A percentile compares a stretch with the other conserved stretches of the same genome.
These are phyloP conservation scores for Anas bahamensis DNA, from an alignment of 2,797 vertebrate genomes.

Conservation along the genomic window DNA sequence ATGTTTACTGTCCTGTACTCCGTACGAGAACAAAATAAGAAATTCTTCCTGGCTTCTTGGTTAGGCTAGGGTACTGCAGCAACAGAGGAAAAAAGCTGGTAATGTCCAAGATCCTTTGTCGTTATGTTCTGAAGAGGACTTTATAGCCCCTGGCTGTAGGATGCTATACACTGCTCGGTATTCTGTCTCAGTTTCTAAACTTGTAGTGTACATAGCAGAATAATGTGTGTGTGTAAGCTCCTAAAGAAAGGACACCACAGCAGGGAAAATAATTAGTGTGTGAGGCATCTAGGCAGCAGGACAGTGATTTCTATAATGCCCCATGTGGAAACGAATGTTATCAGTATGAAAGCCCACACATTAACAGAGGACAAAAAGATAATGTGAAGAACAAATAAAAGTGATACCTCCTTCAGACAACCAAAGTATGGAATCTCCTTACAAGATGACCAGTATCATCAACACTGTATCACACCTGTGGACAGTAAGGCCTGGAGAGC, in stretches of 20 bases:
- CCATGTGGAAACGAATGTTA: not conserved
- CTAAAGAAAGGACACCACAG: not conserved
- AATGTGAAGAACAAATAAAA: not conserved
- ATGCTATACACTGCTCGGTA: not conserved
- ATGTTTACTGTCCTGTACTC: not conserved
- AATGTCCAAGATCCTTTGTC: not conserved
- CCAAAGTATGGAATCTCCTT: not conserved
- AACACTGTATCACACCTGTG: not conserved
- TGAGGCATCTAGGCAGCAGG: not conserved
- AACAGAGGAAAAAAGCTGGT: not conserved
- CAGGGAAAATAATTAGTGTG: not conserved
- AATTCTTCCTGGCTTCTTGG: not conserved
- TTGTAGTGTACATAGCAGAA: not conserved
- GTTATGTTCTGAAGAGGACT: not conserved
- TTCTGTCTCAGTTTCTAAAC: not conserved
- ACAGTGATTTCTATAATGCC: not conserved
- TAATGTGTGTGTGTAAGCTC: not conserved
- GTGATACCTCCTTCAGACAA: not conserved
- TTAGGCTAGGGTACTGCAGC: not conserved
- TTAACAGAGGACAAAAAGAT: not conserved
- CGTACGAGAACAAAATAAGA: not conserved
- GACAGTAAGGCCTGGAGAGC: not conserved
- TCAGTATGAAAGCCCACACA: rapidly evolving
- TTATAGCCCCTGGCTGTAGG: not conserved
- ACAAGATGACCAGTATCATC: not conserved